These are phyloP conservation scores for Trematomus loennbergii DNA, from an alignment of 2,113 vertebrate genomes.

Conservation along the genomic window DNA sequence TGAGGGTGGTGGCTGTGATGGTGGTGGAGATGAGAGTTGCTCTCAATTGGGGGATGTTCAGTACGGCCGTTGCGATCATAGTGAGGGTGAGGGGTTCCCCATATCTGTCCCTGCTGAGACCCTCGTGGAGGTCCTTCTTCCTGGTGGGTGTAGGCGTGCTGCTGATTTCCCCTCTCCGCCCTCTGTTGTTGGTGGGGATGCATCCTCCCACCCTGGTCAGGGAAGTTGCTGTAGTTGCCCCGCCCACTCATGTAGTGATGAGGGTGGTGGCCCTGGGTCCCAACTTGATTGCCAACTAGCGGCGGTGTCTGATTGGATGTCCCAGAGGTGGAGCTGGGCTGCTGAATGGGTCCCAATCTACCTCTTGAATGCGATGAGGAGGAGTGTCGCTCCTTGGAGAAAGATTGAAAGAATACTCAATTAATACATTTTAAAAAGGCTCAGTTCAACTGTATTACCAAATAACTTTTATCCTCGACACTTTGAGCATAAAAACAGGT, in stretches of 20 bases:
- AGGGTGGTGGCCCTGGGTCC: slow-evolving; percentile 75
- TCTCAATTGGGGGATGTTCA: slow-evolving; percentile 76
- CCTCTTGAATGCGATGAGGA: slow-evolving; percentile 85
- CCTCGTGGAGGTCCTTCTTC: slow-evolving; percentile 77
- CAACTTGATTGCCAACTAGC: slow-evolving; percentile 75
- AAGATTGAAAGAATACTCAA: not conserved
- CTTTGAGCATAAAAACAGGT: not conserved
- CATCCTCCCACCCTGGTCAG: slow-evolving; percentile 86
- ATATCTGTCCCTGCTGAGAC: slow-evolving; percentile 81
- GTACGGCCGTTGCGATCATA: slow-evolving; percentile 85
- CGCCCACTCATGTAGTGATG: slow-evolving; percentile 86
- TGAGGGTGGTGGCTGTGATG: slow-evolving; percentile 75
- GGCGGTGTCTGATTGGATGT: slow-evolving; percentile 83
- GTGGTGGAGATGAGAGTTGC: slow-evolving; percentile 77
- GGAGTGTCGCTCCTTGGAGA: slow-evolving; percentile 89
- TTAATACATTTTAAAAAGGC: not conserved
- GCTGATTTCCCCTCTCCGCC: slow-evolving; percentile 71
- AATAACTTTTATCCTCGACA: not conserved
- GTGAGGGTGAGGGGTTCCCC: slow-evolving; percentile 81
- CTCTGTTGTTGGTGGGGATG: slow-evolving; percentile 81
- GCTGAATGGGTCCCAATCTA: slow-evolving; percentile 79
- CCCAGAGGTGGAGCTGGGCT: slow-evolving; percentile 76
- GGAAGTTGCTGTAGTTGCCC: slow-evolving; percentile 84
- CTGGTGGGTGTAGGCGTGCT: slow-evolving; percentile 79
- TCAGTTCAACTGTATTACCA: not conserved